Evolutionary conservation across 2,888 invertebrate species (phyloP).

Genomic region (Eubasilissa splendida): DNA sequence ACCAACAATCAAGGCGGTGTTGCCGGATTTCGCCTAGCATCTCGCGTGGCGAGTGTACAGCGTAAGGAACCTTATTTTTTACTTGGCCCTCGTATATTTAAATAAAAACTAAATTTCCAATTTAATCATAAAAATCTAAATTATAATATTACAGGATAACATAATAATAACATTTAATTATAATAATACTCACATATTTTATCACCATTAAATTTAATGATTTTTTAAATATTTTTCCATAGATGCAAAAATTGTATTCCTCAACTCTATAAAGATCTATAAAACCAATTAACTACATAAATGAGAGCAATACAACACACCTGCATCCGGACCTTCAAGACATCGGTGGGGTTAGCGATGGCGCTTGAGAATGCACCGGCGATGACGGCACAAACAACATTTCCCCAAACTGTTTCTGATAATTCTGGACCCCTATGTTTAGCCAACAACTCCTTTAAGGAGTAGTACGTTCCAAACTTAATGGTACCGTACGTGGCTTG

Average conservation of each 20-base stretch:
- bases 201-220: too few relatives aligned
- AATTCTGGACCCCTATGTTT: slow-evolving; percentile 70
- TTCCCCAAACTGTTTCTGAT: slow-evolving; percentile 76
- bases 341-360: slow-evolving; percentile 97
- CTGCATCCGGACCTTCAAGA: slow-evolving; percentile 96
- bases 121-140: too few relatives aligned
- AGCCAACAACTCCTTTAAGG: slow-evolving; percentile 82
- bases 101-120: too few relatives aligned
- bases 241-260: neutral
- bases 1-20: too few relatives aligned
- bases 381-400: slow-evolving; percentile 87
- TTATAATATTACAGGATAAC: too few relatives aligned
- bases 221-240: neutral
- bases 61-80: too few relatives aligned
- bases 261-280: neutral
- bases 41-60: too few relatives aligned
- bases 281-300: too few relatives aligned
- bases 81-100: too few relatives aligned
- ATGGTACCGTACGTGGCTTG: slow-evolving; percentile 97
- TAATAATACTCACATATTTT: too few relatives aligned
- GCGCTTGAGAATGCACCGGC: slow-evolving; percentile 94
- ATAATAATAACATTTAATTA: too few relatives aligned
- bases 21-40: too few relatives aligned
- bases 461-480: slow-evolving; percentile 96
- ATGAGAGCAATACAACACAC: slow-evolving; percentile 64